phyloP scores from a whole-genome alignment of 1,140 invertebrate genomes.

The Matsumurasca onukii region DNA sequence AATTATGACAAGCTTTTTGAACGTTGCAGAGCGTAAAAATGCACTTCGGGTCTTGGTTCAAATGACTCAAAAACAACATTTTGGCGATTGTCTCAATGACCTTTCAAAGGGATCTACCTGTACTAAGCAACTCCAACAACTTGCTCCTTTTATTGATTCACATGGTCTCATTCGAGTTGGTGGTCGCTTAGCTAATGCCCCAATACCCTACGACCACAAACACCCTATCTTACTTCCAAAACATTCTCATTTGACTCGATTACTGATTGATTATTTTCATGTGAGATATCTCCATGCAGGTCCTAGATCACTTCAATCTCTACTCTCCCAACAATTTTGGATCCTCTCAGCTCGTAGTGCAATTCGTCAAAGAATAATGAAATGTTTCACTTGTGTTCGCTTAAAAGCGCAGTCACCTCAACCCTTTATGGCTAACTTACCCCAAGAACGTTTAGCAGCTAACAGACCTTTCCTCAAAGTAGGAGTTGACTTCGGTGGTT shows the following conservation, averaged over 20 bases:
- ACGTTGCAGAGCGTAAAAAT: background rate
- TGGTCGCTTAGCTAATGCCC: background rate
- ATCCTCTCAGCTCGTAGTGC: background rate
- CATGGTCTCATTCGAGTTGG: constrained; percentile 29
- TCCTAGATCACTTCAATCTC: background rate
- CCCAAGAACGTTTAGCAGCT: background rate
- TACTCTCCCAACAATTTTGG: constrained; percentile 22
- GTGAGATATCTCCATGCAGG: background rate
- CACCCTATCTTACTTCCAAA: background rate
- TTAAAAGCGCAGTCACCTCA: background rate
- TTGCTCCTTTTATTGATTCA: constrained; percentile 34
- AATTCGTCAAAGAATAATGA: constrained; percentile 11
- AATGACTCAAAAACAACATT: background rate
- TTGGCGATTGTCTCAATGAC: background rate
- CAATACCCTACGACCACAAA: background rate
- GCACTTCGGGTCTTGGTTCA: background rate
- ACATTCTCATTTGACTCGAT: constrained; percentile 2
- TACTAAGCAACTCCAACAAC: background rate
- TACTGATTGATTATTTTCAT: constrained; percentile 20
- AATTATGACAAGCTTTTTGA: background rate
- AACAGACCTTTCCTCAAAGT: constrained; percentile 34
- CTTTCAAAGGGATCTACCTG: background rate
- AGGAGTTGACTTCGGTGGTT: constrained; percentile 37
- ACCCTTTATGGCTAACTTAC: constrained; percentile 1
- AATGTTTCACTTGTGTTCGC: constrained; percentile 7